Base-by-base conservation (phyloP, 2,113 vertebrate genomes). In the Cyphomyrus plagiostoma region DNA sequence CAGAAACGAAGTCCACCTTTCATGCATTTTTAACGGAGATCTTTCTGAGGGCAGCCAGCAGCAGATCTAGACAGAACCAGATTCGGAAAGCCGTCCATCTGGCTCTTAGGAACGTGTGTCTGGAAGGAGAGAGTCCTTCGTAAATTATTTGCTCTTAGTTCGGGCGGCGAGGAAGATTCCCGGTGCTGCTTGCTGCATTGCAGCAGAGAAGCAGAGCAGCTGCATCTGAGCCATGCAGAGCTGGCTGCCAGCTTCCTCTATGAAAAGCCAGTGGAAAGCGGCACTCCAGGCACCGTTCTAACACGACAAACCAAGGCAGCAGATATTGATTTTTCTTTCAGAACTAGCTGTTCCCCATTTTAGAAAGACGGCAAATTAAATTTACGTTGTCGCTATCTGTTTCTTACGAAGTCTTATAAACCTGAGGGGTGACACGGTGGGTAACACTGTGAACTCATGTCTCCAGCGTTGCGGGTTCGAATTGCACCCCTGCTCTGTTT, bases 251-350 rank as follows among this genome's bases (percentile, higher is more conserved):
- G 15, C 3, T 80, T 80, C 35, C 74, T 70, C 62, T 70, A 30
- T 70, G 13, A 70, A 19, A 19, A 77, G 30, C 1, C 3, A 19
- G 35, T 80, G 4, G 1, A 7, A 19, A 80, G 15, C 74, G 0
- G 30, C 3, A 4, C 5, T 42, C 1, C 1, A 2, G 15, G 0
- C 6, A 0, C 3, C 35, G 0, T 80, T 77, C 10, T 8, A 1
- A 80, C 30, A 42, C 74, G 17, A 5, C 17, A 2, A 21, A 13
- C 62, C 62, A 11, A 70, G 10, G 62, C 3, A 30, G 10, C 62
- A 70, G 62, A 70, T 30, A 70, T 30, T 70, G 62, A 70, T 11
- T 70, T 26, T 70, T 13, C 62, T 70, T 13, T 70, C 62, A 70
- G 62, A n/a, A 10, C 9, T 0, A 7, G 35, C 35, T 6, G 17